Percentiles rank a stretch among this genome's conserved stretches.
Evolutionary conservation across 1,140 invertebrate genomes (phyloP).

Genomic region (Neotoxoptera formosana): DNA sequence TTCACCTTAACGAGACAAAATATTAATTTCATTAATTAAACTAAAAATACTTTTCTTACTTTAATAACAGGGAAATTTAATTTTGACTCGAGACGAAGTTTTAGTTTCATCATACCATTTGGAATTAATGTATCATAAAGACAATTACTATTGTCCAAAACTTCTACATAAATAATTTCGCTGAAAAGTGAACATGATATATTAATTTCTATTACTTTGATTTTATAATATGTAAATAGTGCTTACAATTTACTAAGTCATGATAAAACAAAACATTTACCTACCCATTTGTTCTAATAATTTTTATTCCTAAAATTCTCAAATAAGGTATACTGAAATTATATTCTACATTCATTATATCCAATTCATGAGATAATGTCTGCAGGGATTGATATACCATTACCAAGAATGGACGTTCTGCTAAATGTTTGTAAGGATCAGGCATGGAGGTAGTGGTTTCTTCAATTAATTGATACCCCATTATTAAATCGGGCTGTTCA

Average conservation of each 20-base stretch:
- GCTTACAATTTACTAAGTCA: neutral
- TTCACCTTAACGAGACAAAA: conserved; percentile 16
- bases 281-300: neutral
- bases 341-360: conserved; percentile 22
- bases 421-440: neutral
- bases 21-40: neutral
- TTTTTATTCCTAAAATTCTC: conserved; percentile 46
- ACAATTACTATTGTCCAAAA: conserved; percentile 47
- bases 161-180: conserved; percentile 23
- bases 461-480: neutral
- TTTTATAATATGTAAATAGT: neutral
- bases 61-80: conserved; percentile 17
- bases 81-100: conserved; percentile 48
- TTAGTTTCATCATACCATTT: conserved; percentile 53
- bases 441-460: neutral
- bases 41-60: neutral
- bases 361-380: neutral
- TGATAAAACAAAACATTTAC: conserved; percentile 14
- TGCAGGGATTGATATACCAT: conserved; percentile 18
- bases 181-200: neutral
- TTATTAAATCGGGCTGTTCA: conserved; percentile 27
- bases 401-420: conserved; percentile 36
- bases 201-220: neutral
- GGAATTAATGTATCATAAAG: conserved; percentile 25
- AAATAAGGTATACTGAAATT: conserved; percentile 44